Base-by-base conservation (phyloP, 1,140 invertebrate species). In the Atta colombica region DNA sequence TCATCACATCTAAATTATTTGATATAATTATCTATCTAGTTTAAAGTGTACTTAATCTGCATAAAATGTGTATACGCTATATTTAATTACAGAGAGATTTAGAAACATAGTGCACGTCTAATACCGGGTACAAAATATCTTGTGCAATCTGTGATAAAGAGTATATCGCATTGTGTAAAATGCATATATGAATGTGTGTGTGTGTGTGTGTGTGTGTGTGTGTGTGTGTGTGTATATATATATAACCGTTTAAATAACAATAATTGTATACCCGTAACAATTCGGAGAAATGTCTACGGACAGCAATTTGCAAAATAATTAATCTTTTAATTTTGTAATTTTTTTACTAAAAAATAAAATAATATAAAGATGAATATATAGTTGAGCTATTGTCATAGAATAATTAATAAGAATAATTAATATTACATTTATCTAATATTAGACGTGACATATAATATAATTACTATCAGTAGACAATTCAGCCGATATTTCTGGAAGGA, bases 91-190 rank as follows among this genome's bases (percentile, higher is more conserved):
- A 74, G 63, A 72, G 88, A 87, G 85, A 90, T 90, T 92, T 35
- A 92, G 86, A 86, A 89, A 91, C 71, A 66, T 72, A 77, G 80
- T 89, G 87, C 61, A 82, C 58, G 55, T 87, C 87, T 88, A 91
- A 39, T 88, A 86, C 25, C 86, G 86, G 71, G 65, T 92, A 93
- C 53, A 92, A 93, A 92, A 92, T 91, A 88, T 89, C 31, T 87
- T 92, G 87, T 90, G 91, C 89, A 86, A 80, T 92, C 58, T 68
- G 35, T 90, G 80, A 84, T 84, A 25, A 87, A 91, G 75, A 87
- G 78, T 35, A 45, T 85, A 82, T 81, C 58, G 77, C 25, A 88
- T 75, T 18, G 31, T 39, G 63, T 71, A 39, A 89, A 35, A 74
- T 31, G 75, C 85, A 85, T 14, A 66, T 82, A 82, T 49, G 31